Evolutionary conservation across 2,797 vertebrate species (phyloP), one percentile per base, ranked within the genome.

Genomic region (Epinephelus awoara): DNA sequence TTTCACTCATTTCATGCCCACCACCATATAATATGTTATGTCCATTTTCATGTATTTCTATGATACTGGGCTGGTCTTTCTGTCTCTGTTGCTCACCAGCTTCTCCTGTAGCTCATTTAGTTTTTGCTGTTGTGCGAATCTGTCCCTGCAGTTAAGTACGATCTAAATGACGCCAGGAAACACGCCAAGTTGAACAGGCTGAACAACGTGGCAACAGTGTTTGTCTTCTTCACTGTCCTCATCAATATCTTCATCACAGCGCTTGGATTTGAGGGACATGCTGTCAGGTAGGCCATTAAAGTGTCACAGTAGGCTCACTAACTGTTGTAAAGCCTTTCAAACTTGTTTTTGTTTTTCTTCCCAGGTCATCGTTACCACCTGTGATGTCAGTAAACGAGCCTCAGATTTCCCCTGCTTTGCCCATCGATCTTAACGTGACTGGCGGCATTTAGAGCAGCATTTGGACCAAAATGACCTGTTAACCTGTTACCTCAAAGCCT

Each of bases 241-340:
- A 73, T 97, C 92, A 98, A 97, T 77, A 91, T 97, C 90, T 97
- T 98, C 92, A 97, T 98, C 88, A 97, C 96, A 0, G 96, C 96
- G 0, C 94, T 98, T 0, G 96, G 97, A 3, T 95, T 96, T 27
- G 90, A 95, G 52, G 79, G 79, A 0, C 2, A 84, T 0, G 1
- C 15, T 0, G 1, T 77, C 38, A 76, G 77, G 91, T 94, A 40
- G 19, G 47, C 6, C 15, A 0, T 4, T 0, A 34, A 52, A 54
- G 13, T 51, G 0, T 17, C 0, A 12, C 1, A 29, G 14, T 1
- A 14, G 14, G 1, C 3, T 17, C 10, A 50, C 11, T n/a, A 5
- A 1, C n/a, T 66, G 44, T 3, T 61, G 10, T 62, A 11, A 70
- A 27, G 14, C 14, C n/a, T 12, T 46, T 67, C 4, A 73, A 42